Evolutionary conservation across 2,113 vertebrate genomes (phyloP), one percentile per base, ranked within the genome.

Genomic region (Hyperoodon ampullatus): DNA sequence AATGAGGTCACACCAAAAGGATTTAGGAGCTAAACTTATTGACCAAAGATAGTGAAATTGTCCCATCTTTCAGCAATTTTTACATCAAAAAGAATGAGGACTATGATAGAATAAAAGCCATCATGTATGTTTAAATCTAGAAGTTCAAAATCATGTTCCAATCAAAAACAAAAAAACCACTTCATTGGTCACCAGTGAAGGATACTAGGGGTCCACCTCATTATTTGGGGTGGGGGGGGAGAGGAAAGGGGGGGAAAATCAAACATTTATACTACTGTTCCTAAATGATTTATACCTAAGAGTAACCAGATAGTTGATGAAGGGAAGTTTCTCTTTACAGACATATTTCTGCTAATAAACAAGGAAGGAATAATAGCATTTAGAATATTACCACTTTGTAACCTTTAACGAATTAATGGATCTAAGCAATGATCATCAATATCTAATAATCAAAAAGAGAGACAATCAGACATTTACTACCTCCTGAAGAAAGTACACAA

Each of bases 61-160:
- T 55, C 33, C 19, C 60, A 74, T 33, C 53, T 66, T 88, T 61
- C 24, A 21, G 77, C 8, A 77, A 39, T 94, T 77, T 74, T 70
- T 97, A 19, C 23, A 55, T 83, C 42, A 60, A 88, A 88, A 95
- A 96, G 42, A 88, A 87, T 75, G 42, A 93, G 15, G 24, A 30
- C 50, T 66, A 5, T 53, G 42, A 50, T 82, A 42, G 39, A 44
- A 11, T 86, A 81, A 94, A 90, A 63, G 14, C 30, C 44, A 96
- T 74, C 15, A 87, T 15, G 24, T 30, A 83, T 24, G 13, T 78
- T 89, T 50, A 89, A 88, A 88, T 35, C 2, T 5, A 7, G 39
- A 96, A 94, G 55, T 97, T 93, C 58, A 94, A 94, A 87, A 81
- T 93, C 12, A 93, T 50, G n/a, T 53, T 84, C 23, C 94, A 90